These are phyloP conservation scores for Tragulus kanchil DNA, from an alignment of 2,113 vertebrate species.

Conservation along the genomic window DNA sequence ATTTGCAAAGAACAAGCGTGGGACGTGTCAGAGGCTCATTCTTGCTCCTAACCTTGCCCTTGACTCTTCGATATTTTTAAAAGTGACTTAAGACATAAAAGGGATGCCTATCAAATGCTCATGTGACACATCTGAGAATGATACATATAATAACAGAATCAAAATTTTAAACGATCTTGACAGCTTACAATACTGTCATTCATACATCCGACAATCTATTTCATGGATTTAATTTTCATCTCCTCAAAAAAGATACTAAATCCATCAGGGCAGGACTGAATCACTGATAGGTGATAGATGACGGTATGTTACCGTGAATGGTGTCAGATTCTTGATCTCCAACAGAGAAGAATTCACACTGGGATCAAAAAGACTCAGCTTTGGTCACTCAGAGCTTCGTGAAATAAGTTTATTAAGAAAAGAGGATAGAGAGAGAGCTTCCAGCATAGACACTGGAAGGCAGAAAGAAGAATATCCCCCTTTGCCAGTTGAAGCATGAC, in stretches of 20 bases:
- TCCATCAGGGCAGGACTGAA: not conserved
- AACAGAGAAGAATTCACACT: too few relatives aligned
- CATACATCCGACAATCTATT: conserved; percentile 67
- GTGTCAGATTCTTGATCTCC: too few relatives aligned
- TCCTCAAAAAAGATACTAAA: conserved; percentile 40
- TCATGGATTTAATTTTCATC: conserved; percentile 57
- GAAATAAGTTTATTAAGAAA: too few relatives aligned
- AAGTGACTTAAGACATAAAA: conserved; percentile 73
- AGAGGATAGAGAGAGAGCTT: too few relatives aligned
- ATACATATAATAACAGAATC: conserved; percentile 83
- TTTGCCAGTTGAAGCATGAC: too few relatives aligned
- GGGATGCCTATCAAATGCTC: conserved; percentile 73
- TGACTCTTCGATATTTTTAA: conserved; percentile 75
- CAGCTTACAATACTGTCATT: conserved; percentile 81
- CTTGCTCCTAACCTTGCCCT: conserved; percentile 44
- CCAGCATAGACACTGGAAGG: too few relatives aligned
- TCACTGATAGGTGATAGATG: not conserved
- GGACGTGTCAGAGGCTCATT: not conserved
- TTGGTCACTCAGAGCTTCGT: too few relatives aligned
- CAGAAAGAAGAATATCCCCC: too few relatives aligned
- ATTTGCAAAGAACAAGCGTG: not conserved
- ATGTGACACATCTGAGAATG: conserved; percentile 76
- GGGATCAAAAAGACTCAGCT: too few relatives aligned
- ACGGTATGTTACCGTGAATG: too few relatives aligned
- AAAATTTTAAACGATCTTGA: conserved; percentile 81